Base-by-base conservation (phyloP, 2,888 invertebrate genomes). In the Chironomus tentans region DNA sequence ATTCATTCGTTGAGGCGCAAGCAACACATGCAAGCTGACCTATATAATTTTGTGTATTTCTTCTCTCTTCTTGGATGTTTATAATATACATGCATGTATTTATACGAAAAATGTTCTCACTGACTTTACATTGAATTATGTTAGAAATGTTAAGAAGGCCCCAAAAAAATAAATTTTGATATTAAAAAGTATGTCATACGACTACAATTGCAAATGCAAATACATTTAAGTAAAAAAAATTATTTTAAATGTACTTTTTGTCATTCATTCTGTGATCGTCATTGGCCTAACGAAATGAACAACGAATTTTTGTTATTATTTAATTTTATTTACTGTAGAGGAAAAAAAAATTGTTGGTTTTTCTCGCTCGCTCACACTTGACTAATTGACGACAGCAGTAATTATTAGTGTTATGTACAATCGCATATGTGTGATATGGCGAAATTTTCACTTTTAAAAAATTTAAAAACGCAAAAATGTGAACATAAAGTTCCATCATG, bases 11-110 rank as follows among this genome's bases (percentile, higher is more conserved):
- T 2, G 15, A 18, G 5, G 21, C 48, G 21, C 56, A 38, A 68
- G 73, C 21, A 21, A 74, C 74, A 74, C 74, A 74, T 68, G 74
- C 74, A 68, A 47, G 68, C 28, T 74, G 74, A 74, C 74, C 74
- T 74, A 74, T 74, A 74, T 74, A 62, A 61, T 72, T 72, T 24
- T 28, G 46, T 70, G 48, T 21, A 62, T 50, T 65, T 65, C 38
- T 38, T 21, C 28, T 62, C 15, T 56, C 72, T 62, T 73, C 62
- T 73, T 22, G 65, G 18, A 18, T 65, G 65, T 65, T 65, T 65
- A 56, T 56, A 56, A n/a, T 56, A 56, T 6, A 15, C 15, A 56
- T 18, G n/a, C 56, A 56, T 56, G n/a, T 15, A 56, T 56, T 56
- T 15, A 15, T 18, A 18, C 56, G 56, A 50, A 50, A 50, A 18